A percentile compares a stretch with the other conserved stretches of the same genome.
Evolutionary conservation across 2,113 vertebrate species (phyloP).

Genomic region (Chaetodon trifascialis): DNA sequence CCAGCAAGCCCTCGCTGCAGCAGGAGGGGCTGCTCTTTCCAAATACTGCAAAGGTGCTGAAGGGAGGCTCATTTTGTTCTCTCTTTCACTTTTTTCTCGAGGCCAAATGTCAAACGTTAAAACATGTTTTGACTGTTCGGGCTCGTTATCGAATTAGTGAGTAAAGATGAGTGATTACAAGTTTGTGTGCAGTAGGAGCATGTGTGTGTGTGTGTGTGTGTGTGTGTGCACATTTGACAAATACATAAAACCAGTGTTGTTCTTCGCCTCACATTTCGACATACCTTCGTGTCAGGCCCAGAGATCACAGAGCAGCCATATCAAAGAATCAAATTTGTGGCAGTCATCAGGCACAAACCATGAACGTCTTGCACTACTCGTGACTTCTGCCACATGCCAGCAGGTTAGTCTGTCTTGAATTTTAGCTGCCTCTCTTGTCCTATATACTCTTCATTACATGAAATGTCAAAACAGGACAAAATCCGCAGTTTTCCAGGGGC

Average conservation of each 20-base stretch:
- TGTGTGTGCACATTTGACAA: conserved; percentile 23
- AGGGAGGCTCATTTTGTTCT: conserved; percentile 31
- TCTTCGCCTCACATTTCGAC: conserved; percentile 31
- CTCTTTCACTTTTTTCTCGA: conserved; percentile 6
- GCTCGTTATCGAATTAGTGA: conserved; percentile 78
- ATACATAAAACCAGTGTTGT: conserved; percentile 44
- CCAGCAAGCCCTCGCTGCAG: conserved; percentile 49
- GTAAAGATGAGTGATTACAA: conserved; percentile 57
- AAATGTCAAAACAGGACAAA: conserved; percentile 42
- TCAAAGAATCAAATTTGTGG: conserved; percentile 44
- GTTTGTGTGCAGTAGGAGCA: conserved; percentile 42
- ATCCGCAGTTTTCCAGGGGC: conserved; percentile 31
- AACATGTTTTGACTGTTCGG: conserved; percentile 75
- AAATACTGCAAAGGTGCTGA: conserved; percentile 35
- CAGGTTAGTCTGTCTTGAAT: conserved; percentile 23
- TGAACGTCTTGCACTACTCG: conserved; percentile 38
- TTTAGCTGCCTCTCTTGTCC: conserved; percentile 7
- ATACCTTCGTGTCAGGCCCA: conserved; percentile 39
- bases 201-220: conserved; percentile 30
- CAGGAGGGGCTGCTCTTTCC: conserved; percentile 31
- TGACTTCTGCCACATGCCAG: conserved; percentile 46
- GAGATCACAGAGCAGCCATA: conserved; percentile 33
- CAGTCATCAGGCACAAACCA: conserved; percentile 20
- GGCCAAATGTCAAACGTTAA: conserved; percentile 82
- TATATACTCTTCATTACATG: not conserved